Conservation (phyloP, 2,888 invertebrate genomes). For the Sphaerophoria rueppellii region DNA sequence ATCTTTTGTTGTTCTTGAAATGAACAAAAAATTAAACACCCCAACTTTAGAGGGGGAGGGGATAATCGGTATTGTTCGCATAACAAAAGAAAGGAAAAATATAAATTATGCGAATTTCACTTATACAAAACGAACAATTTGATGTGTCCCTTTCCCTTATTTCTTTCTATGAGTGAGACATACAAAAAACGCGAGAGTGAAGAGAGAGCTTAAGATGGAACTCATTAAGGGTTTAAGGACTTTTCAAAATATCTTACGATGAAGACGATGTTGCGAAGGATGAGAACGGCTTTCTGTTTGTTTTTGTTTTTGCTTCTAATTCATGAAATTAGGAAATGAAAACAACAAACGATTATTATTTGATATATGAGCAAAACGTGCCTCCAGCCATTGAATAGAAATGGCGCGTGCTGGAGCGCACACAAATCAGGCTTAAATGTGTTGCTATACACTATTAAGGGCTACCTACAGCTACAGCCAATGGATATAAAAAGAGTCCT, state of each 20-base stretch:
- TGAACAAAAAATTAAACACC: too few species aligned
- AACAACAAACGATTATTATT: conserved; percentile 11
- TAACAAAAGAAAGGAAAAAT: background rate
- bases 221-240: conserved; percentile 11
- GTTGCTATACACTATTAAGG: background rate
- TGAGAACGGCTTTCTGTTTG: background rate
- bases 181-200: background rate
- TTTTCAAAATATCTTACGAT: background rate
- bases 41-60: background rate
- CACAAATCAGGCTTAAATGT: conserved; percentile 16
- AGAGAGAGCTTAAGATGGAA: conserved; percentile 23
- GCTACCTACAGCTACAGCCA: too few species aligned
- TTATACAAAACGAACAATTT: conserved; percentile 18
- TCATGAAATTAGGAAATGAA: conserved; percentile 52
- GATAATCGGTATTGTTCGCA: background rate
- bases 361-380: background rate
- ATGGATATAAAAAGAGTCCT: background rate
- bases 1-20: background rate
- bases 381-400: background rate
- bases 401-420: background rate
- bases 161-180: background rate
- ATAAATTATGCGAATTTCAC: conserved; percentile 39
- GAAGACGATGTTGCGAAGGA: background rate
- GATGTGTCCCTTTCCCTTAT: conserved; percentile 38
- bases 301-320: conserved; percentile 45